Evolutionary conservation across 2,113 vertebrate species (phyloP).

Genomic region (Axis porcinus): DNA sequence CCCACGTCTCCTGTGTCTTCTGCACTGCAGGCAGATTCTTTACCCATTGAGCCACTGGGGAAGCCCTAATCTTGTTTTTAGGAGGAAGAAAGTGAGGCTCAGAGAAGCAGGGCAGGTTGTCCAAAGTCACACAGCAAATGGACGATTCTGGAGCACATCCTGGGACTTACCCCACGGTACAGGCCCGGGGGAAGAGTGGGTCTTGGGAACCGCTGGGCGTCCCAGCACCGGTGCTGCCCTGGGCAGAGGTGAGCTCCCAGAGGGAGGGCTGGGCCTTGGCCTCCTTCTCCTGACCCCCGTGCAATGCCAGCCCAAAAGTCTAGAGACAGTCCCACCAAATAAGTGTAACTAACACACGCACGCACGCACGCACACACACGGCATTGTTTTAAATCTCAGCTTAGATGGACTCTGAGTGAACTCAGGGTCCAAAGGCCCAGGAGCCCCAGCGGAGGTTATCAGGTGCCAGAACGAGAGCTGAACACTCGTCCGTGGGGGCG

Average conservation of each 20-base stretch:
- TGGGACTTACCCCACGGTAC: neutral
- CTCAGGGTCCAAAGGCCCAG: neutral
- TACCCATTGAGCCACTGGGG: neutral
- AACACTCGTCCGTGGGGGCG: neutral
- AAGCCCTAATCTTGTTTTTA: neutral
- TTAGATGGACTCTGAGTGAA: neutral
- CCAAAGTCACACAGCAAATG: neutral
- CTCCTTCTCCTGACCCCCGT: fast-evolving
- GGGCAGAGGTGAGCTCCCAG: neutral
- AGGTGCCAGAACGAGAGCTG: neutral
- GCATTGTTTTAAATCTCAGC: neutral
- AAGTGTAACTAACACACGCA: neutral
- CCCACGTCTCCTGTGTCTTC: neutral
- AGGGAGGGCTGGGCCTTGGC: neutral
- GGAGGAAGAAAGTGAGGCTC: neutral
- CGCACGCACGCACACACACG: neutral
- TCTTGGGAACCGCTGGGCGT: too few relatives aligned
- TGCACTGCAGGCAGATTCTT: neutral
- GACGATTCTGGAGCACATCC: neutral
- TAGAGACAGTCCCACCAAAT: neutral
- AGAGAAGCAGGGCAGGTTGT: neutral
- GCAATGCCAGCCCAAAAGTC: neutral
- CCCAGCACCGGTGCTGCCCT: neutral
- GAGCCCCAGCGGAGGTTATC: neutral
- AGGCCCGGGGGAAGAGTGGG: fast-evolving